Percentiles rank a stretch among this genome's conserved stretches.
Evolutionary conservation across 92 coral and sea anemone genomes (phyloP).

Genomic region (Montipora capitata): DNA sequence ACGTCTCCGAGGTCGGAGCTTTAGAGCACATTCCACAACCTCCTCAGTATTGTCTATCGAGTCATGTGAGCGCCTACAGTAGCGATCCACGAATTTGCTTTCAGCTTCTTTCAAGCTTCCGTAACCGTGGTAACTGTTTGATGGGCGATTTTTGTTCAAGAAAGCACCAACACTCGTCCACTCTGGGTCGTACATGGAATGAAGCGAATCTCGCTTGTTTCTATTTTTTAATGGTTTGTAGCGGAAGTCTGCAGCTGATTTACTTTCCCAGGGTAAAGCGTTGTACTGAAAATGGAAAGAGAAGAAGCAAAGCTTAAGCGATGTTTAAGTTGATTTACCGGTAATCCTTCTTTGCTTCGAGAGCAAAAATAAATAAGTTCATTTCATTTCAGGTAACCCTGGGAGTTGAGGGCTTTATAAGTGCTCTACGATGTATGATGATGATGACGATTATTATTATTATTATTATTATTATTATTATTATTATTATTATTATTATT

Average conservation of each 20-base stretch:
- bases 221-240: slow-evolving; percentile 30
- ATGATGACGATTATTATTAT: no score
- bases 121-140: slow-evolving; percentile 13
- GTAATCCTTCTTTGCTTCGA: no score
- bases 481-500: no score
- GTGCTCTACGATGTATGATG: no score
- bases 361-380: no score
- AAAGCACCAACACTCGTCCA: slow-evolving; percentile 60
- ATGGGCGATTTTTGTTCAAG: slow-evolving; percentile 29
- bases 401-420: no score
- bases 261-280: not conserved
- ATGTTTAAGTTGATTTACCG: no score
- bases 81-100: slow-evolving; percentile 45
- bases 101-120: slow-evolving; percentile 47
- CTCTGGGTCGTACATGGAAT: slow-evolving; percentile 45
- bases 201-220: slow-evolving; percentile 24
- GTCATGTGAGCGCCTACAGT: slow-evolving; percentile 55
- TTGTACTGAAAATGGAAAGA: slow-evolving; percentile 8
- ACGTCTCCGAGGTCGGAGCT: slow-evolving; percentile 47
- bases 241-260: slow-evolving; percentile 20
- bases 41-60: slow-evolving; percentile 25
- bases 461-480: no score
- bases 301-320: not conserved
- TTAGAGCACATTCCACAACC: slow-evolving; percentile 35
- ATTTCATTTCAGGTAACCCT: no score